These are phyloP conservation scores for Acanthurus tractus DNA, from an alignment of 2,797 vertebrate genomes.

Conservation along the genomic window DNA sequence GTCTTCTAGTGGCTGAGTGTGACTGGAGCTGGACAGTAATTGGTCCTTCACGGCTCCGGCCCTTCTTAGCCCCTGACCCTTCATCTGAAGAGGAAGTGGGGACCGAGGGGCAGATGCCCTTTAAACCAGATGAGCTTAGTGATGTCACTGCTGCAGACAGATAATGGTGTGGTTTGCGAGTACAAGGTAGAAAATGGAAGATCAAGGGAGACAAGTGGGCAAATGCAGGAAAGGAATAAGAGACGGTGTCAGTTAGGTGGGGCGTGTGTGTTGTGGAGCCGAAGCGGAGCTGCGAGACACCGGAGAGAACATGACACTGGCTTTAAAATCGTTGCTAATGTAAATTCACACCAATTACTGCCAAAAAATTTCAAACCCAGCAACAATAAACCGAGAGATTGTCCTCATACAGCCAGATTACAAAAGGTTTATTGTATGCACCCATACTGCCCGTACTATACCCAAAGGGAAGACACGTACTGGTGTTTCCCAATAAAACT, in stretches of 20 bases:
- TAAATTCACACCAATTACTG: conserved; percentile 64
- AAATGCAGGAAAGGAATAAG: conserved; percentile 34
- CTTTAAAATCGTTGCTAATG: conserved; percentile 50
- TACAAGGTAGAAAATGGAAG: conserved; percentile 35
- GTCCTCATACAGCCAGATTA: conserved; percentile 14
- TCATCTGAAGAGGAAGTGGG: conserved; percentile 71
- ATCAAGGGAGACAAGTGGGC: conserved; percentile 42
- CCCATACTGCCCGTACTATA: conserved; percentile 52
- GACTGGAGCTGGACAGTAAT: conserved; percentile 75
- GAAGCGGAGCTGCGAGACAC: conserved; percentile 7
- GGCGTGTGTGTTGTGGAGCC: conserved; percentile 18
- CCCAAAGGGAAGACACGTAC: conserved; percentile 39
- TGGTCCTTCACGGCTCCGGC: conserved; percentile 76
- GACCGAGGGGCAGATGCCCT: conserved; percentile 59
- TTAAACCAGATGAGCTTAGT: conserved; percentile 60
- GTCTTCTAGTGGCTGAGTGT: conserved; percentile 46
- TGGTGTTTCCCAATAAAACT: conserved; percentile 38
- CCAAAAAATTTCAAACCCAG: conserved; percentile 47
- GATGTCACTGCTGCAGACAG: conserved; percentile 62
- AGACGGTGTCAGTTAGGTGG: conserved; percentile 21
- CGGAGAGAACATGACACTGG: conserved; percentile 27
- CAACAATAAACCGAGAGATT: conserved; percentile 40
- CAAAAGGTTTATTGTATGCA: conserved; percentile 29
- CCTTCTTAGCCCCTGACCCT: conserved; percentile 78
- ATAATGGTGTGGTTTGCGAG: conserved; percentile 46